Evolutionary conservation across 2,888 invertebrate species (phyloP).

Genomic region (Microplitis manilae): DNA sequence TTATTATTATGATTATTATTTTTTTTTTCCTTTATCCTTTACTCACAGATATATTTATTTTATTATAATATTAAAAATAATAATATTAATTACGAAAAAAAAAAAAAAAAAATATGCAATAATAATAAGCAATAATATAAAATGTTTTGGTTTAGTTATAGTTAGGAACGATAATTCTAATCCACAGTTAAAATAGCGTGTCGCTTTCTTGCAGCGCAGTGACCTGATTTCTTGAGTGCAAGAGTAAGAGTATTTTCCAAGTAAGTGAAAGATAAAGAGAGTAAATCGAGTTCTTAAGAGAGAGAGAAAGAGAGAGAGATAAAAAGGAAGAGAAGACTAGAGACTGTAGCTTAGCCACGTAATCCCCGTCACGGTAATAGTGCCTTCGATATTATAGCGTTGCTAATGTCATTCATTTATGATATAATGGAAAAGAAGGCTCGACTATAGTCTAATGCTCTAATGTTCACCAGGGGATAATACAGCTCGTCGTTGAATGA

Average conservation of each 20-base stretch:
- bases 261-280: slow-evolving; percentile 49
- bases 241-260: slow-evolving; percentile 68
- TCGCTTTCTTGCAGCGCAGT: slow-evolving; percentile 70
- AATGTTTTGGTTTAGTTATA: slow-evolving; percentile 29
- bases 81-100: slow-evolving; percentile 7
- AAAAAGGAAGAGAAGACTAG: slow-evolving; percentile 46
- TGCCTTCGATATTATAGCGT: slow-evolving; percentile 67
- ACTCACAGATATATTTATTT: too few species aligned
- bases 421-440: slow-evolving; percentile 62
- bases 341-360: slow-evolving; percentile 63
- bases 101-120: background rate
- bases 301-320: slow-evolving; percentile 47
- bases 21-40: background rate
- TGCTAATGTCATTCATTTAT: slow-evolving; percentile 71
- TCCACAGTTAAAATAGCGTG: slow-evolving; percentile 62
- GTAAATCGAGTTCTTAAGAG: slow-evolving; percentile 34
- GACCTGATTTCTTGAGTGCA: slow-evolving; percentile 70
- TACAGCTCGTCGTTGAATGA: slow-evolving; percentile 44
- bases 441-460: slow-evolving; percentile 14
- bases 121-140: background rate
- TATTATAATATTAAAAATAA: background rate
- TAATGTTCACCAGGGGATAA: slow-evolving; percentile 15
- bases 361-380: slow-evolving; percentile 70
- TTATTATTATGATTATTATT: background rate
- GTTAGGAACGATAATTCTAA: slow-evolving; percentile 66